Base-by-base conservation (phyloP, 2,888 invertebrate genomes). In the Lamproptera curius region DNA sequence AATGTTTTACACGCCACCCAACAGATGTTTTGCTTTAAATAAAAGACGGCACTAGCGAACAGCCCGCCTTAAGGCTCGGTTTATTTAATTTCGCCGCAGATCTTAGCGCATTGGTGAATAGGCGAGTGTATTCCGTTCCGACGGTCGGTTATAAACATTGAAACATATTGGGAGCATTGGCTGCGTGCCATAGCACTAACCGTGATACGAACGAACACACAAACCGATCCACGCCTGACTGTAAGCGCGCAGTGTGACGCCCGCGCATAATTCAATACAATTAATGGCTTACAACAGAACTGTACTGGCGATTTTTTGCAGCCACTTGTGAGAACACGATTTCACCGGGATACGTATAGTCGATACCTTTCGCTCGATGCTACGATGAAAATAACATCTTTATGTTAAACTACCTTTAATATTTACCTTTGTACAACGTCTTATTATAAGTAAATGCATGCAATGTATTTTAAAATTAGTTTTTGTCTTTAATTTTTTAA, bases 291-390 rank as follows among this genome's bases (percentile, higher is more conserved):
- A 69, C 70, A 54, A 64, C 70, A 70, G 67, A 66, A 63, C 63
- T 63, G 62, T 65, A 70, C 65, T 61, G 65, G 55, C 55, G 56
- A 67, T 79, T 83, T 83, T 82, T 81, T 73, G 72, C 53, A 62
- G 63, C 63, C 63, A 70, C 71, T 72, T 82, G 82, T 80, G 83
- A 79, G 73, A 78, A 78, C 72, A 72, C 74, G 83, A 82, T 85
- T 84, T 85, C 85, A 77, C 85, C 76, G 72, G 75, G 79, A 79
- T 79, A 74, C 74, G 56, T 64, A 64, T 56, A 59, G 61, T 71
- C 76, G 77, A 77, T 81, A 78, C 85, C 81, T 85, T 85, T 82
- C 83, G 83, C 83, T 86, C 74, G 74, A 77, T 78, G 73, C 74
- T 69, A 73, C 72, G 73, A 66, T 63, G 72, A 76, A 79, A 78